Evolutionary conservation across 1,140 invertebrate species (phyloP), one percentile per base, ranked within the genome.

Genomic region (Phenacoccus solenopsis): DNA sequence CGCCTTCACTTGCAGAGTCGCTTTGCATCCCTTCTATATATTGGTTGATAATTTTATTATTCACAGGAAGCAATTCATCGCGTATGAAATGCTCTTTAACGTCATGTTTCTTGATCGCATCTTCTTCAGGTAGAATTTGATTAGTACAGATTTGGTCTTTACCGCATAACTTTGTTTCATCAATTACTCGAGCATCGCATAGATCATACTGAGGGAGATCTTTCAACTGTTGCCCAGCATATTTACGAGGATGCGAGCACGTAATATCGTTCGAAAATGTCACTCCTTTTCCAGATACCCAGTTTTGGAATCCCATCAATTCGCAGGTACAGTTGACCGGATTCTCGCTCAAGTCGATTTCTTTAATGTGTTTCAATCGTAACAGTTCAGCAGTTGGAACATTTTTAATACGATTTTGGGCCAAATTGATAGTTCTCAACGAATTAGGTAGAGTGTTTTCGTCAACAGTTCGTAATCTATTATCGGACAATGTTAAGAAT

Each of bases 301-400:
- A 72, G 67, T 75, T 73, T 69, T 76, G 73, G 21, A 76, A 59
- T 24, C 73, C 68, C 28, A 76, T 30, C 21, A 76, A 69, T 35
- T 67, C 56, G 56, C 75, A 76, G n/a, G 73, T 72, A 70, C 75
- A 76, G 68, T 76, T 74, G 24, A 76, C 70, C 1, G 73, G 73
- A 59, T 76, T 76, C 16, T 72, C 70, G 69, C 73, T 73, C 4
- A 76, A 32, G 64, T 74, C 74, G 16, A 76, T 28, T 20, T 67
- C 71, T 22, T 69, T 72, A 12, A 76, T 32, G 20, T 70, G 38
- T 22, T 68, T 71, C 28, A 75, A 68, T 1, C 72, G 72, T 9
- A 30, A 30, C 1, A 75, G 57, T 16, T 73, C 71, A 24, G 73
- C 72, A 1, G 71, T 73, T 0, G 74, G 74, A 1, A 75, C 67